Evolutionary conservation across 2,113 vertebrate genomes (phyloP), one percentile per base, ranked within the genome.

Genomic region (Stigmatopora argus): DNA sequence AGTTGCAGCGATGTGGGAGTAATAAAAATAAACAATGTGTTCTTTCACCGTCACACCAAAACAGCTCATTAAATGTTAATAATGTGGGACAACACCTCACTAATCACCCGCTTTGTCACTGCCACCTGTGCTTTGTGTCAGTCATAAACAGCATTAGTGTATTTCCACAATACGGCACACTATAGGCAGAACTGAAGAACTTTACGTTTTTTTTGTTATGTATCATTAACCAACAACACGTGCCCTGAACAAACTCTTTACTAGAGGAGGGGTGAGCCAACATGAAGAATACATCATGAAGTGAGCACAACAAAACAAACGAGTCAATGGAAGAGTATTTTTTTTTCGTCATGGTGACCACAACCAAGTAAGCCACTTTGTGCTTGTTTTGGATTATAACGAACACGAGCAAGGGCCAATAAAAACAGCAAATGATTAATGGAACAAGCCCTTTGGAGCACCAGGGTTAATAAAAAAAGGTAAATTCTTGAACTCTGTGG

Each of bases 191-290:
- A 78, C 78, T 78, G 76, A 82, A 79, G 70, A 55, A 56, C 23
- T 56, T 56, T 56, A 15, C 53, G 7, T 31, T 56, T 31, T 15
- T 31, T 15, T 17, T 13, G 31, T 78, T 74, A 83, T 88, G 73
- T 85, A 87, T 87, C 79, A 89, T 86, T 87, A 88, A 89, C 85
- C 48, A 83, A 77, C 57, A 63, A 47, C 62, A 60, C 17, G 64
- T 67, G 52, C 67, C 19, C 62, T 12, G 65, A 61, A 73, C 70
- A 74, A 23, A 44, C 35, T 21, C 51, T 52, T 58, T 41, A 34
- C 26, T 15, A 60, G 23, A 17, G 51, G 44, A 71, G 44, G 59
- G 65, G 53, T 65, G 61, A 62, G 63, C 3, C 67, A 56, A 77
- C 70, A 62, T 23, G 19, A 21, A 72, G 60, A 62, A 46, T 70